Conservation (phyloP, 2,797 vertebrate species). For the Yasuhikotakia modesta region DNA sequence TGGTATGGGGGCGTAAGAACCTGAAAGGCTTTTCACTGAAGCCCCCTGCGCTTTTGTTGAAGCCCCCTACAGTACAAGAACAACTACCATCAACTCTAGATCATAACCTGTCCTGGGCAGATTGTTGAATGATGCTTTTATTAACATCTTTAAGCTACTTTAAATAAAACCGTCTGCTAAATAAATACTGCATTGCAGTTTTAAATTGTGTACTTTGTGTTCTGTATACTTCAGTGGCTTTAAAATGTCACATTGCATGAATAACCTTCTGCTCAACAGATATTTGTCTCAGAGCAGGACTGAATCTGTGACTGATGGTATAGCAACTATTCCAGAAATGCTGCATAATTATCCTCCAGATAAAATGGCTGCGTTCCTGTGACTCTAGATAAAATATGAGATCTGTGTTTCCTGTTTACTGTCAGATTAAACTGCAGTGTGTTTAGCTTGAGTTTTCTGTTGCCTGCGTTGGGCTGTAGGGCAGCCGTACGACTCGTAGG, state of each 20-base stretch:
- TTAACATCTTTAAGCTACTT: too few relatives aligned
- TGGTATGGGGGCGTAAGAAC: neutral
- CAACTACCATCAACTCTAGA: too few relatives aligned
- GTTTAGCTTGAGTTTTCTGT: neutral
- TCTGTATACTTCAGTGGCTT: neutral
- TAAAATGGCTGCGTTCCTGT: constrained; percentile 36
- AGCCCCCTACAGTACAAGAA: neutral
- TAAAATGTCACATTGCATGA: neutral
- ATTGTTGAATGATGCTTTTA: too few relatives aligned
- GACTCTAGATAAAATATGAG: constrained; percentile 28
- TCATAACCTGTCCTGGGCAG: too few relatives aligned
- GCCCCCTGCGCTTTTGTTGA: neutral
- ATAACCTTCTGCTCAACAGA: neutral
- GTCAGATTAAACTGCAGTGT: constrained; percentile 10
- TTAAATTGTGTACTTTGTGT: neutral
- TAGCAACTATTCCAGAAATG: constrained; percentile 43
- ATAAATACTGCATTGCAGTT: too few relatives aligned
- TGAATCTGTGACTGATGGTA: constrained; percentile 25
- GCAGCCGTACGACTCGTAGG: neutral
- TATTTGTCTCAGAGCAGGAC: neutral
- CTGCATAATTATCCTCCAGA: constrained; percentile 31
- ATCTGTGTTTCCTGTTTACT: constrained; percentile 46
- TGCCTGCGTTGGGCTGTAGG: neutral
- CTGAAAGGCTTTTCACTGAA: neutral
- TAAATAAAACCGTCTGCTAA: too few relatives aligned